Conservation (phyloP, 2,888 invertebrate genomes). For the Heliconius erato region DNA sequence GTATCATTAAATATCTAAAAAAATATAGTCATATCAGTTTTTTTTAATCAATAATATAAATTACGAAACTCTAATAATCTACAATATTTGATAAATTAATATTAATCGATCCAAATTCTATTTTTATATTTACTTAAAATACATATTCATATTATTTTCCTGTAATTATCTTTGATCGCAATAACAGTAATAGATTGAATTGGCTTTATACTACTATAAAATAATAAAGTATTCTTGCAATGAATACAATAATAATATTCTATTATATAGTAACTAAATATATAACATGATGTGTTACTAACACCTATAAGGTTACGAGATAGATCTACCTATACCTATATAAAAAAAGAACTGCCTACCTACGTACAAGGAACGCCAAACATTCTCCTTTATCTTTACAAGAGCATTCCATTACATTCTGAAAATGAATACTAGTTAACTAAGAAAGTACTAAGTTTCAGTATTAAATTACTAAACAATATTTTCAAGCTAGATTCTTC, state of each 20-base stretch:
- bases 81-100: too few species aligned
- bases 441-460: background rate
- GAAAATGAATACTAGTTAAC: constrained; percentile 34
- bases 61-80: background rate
- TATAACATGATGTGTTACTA: background rate
- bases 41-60: background rate
- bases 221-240: background rate
- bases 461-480: background rate
- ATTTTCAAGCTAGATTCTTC: background rate
- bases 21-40: background rate
- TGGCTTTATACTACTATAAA: background rate
- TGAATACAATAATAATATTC: background rate
- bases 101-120: too few species aligned
- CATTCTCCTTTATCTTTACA: constrained; percentile 40
- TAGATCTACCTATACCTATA: background rate
- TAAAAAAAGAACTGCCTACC: constrained; percentile 26
- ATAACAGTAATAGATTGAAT: background rate
- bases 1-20: background rate
- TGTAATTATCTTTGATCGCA: background rate
- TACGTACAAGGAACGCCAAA: constrained; percentile 33
- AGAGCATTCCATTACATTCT: constrained; percentile 41
- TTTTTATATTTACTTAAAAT: background rate
- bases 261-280: background rate
- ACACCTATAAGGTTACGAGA: too few species aligned
- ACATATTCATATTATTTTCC: background rate